Base-by-base conservation (phyloP, 2,113 vertebrate species). In the Mellivora capensis region DNA sequence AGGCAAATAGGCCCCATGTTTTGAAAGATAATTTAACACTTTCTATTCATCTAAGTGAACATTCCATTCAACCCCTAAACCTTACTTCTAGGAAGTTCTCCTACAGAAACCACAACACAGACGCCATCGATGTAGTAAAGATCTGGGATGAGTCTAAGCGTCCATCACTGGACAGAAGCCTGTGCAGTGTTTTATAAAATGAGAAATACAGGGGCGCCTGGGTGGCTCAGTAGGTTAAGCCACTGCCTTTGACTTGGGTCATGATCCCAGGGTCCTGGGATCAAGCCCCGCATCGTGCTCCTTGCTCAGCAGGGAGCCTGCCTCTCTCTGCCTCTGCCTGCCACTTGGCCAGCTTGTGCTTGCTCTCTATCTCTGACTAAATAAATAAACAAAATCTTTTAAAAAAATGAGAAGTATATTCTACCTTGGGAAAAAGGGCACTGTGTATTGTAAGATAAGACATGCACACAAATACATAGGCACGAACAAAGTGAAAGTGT, bases 381-480 rank as follows among this genome's bases (percentile, higher is more conserved):
- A 18, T 54, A 54, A 54, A 52, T 1, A 49, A 49, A 52, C 6
- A 52, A 52, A 52, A 52, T 52, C 15, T 52, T 54, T 61, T 69
- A 13, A 15, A 57, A 29, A 57, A 85, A 21, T 29, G 23, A 71
- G 17, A 17, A 42, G 8, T 9, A 34, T 6, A 10, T 62, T 80
- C 82, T 85, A 4, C n/a, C 21, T 37, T 61, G 39, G 31, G 5
- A 27, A 42, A 61, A 61, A 31, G 34, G 52, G 31, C 69, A 47
- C 31, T 37, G 31, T n/a, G 62, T 62, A 47, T 34, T 79, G 7
- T 47, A 13, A 44, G 71, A 59, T 7, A 49, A 71, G 71, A 34
- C 12, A 8, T 39, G 62, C 14, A 37, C 5, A 6, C 5, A 10
- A 3, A 1, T 14, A 20, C n/a, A 54, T 8, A 29, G 4, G 39